These are phyloP conservation scores for Gymnorhina tibicen DNA, from an alignment of 2,113 vertebrate genomes.

Conservation along the genomic window DNA sequence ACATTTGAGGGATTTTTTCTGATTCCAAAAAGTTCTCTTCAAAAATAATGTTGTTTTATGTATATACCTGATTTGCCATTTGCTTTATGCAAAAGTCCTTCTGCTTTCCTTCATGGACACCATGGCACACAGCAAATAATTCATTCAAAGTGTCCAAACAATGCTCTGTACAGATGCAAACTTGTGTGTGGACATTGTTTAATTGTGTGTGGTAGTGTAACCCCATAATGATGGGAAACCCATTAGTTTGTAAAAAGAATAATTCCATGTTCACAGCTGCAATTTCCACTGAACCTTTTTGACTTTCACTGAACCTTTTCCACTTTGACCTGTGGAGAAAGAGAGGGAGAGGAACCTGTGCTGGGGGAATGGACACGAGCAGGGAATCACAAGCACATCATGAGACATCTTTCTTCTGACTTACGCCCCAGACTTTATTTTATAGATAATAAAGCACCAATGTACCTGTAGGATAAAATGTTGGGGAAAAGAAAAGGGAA, in stretches of 20 bases:
- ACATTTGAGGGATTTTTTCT: background rate
- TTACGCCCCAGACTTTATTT: background rate
- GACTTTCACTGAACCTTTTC: background rate
- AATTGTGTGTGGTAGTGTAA: background rate
- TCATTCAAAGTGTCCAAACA: background rate
- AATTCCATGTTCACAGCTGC: background rate
- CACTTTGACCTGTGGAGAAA: too few relatives aligned
- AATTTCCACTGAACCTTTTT: background rate
- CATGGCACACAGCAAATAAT: background rate
- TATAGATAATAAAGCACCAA: background rate
- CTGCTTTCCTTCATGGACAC: background rate
- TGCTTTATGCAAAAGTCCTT: background rate
- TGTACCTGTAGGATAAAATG: background rate
- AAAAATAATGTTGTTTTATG: background rate
- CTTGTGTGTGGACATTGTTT: background rate
- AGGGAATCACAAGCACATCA: background rate
- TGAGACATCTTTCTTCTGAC: background rate
- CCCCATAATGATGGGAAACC: background rate
- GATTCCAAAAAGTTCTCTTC: background rate
- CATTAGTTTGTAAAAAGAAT: background rate
- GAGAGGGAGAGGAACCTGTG: background rate
- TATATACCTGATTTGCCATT: background rate
- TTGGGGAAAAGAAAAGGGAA: background rate
- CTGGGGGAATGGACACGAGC: background rate
- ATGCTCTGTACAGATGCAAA: slow-evolving; percentile 17